These are phyloP conservation scores for Lasioglossum villosulum DNA, from an alignment of 2,888 invertebrate genomes.

Conservation along the genomic window DNA sequence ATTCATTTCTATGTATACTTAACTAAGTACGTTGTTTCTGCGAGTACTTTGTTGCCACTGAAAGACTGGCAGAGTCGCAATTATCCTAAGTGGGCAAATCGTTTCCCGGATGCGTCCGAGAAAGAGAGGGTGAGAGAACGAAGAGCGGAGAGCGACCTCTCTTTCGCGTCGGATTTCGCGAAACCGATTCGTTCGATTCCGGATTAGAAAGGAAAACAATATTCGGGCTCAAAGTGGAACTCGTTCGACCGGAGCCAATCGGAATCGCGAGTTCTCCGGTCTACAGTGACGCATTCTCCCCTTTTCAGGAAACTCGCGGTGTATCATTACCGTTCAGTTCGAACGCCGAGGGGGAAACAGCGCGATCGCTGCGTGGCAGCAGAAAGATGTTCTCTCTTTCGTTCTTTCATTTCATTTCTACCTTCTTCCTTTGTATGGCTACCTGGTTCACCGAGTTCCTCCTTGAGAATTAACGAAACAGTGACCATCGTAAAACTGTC, in stretches of 20 bases:
- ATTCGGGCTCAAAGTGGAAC: constrained; percentile 69
- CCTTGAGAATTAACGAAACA: constrained; percentile 67
- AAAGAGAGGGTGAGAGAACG: background rate
- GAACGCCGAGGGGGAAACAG: constrained; percentile 52
- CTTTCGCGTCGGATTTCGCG: constrained; percentile 30
- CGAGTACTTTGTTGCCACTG: constrained; percentile 6
- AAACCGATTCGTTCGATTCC: constrained; percentile 54
- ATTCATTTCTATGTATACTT: constrained; percentile 4
- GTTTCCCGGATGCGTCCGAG: constrained; percentile 18
- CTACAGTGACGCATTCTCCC: constrained; percentile 76
- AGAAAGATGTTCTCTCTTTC: constrained; percentile 11
- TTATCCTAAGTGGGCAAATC: constrained; percentile 1
- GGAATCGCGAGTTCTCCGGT: constrained; percentile 70
- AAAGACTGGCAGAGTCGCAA: background rate
- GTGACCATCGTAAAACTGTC: constrained; percentile 65
- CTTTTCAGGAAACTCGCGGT: constrained; percentile 75
- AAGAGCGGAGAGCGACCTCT: background rate
- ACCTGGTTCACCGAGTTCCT: constrained; percentile 53
- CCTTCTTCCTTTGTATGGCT: constrained; percentile 32
- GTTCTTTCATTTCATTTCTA: constrained; percentile 25
- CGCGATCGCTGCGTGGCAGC: constrained; percentile 59
- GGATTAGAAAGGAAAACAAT: constrained; percentile 51
- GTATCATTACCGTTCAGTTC: constrained; percentile 73
- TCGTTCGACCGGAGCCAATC: constrained; percentile 63
- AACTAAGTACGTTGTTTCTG: constrained; percentile 3